phyloP scores from a whole-genome alignment of 1,140 invertebrate species.

The Pseudoatta argentina region DNA sequence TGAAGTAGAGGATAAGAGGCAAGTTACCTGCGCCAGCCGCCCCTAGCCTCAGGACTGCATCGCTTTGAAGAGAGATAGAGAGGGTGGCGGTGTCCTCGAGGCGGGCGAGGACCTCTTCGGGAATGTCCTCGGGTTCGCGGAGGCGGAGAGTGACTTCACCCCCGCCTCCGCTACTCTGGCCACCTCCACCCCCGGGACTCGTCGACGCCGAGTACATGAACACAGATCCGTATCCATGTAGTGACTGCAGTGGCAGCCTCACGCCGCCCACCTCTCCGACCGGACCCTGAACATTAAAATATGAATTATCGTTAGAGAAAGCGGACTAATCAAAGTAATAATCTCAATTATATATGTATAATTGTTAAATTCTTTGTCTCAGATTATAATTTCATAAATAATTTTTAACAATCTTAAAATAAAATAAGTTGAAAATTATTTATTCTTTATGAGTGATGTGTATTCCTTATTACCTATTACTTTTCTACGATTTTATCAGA shows the following conservation, averaged over 20 bases:
- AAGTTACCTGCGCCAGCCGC: conserved; percentile 83
- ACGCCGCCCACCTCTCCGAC: conserved; percentile 87
- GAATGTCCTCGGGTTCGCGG: conserved; percentile 86
- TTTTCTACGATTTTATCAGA: neutral
- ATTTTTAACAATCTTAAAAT: neutral
- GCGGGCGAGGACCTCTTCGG: conserved; percentile 86
- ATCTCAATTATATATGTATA: neutral
- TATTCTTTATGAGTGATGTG: neutral
- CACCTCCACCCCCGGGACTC: conserved; percentile 83
- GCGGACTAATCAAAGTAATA: neutral
- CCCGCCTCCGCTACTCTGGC: conserved; percentile 82
- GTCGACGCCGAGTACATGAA: conserved; percentile 87
- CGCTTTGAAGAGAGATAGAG: conserved; percentile 86
- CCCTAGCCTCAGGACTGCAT: conserved; percentile 84
- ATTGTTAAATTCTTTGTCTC: neutral
- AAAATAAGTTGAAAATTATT: neutral
- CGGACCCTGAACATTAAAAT: conserved; percentile 82
- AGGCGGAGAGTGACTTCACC: conserved; percentile 86
- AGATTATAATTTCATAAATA: neutral
- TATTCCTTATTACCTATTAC: neutral
- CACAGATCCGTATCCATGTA: conserved; percentile 87
- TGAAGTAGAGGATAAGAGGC: conserved; percentile 43
- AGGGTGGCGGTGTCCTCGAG: conserved; percentile 87
- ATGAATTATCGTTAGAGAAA: neutral
- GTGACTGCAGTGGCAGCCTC: conserved; percentile 86